These are phyloP conservation scores for Antennarius striatus DNA, from an alignment of 2,113 vertebrate species.

Conservation along the genomic window DNA sequence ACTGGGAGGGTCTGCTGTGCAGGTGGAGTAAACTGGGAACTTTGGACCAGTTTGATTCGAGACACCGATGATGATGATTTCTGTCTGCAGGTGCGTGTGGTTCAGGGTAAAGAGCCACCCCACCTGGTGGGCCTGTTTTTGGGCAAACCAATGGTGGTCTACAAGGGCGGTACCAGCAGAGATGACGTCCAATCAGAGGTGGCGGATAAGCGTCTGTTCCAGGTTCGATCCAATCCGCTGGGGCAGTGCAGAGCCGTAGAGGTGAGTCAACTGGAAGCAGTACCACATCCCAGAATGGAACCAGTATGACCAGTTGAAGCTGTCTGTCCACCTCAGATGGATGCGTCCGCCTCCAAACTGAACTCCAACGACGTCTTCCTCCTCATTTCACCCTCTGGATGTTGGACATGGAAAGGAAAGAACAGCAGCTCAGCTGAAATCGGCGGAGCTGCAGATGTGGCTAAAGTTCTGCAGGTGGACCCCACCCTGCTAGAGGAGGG, in stretches of 20 bases:
- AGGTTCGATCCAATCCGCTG: slow-evolving; percentile 85
- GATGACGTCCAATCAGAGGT: slow-evolving; percentile 79
- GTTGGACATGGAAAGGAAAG: slow-evolving; percentile 86
- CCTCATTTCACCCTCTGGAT: slow-evolving; percentile 80
- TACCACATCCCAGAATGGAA: neutral
- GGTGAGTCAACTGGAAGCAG: slow-evolving; percentile 69
- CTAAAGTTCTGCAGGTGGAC: slow-evolving; percentile 75
- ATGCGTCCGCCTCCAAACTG: slow-evolving; percentile 79
- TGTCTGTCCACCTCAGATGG: slow-evolving; percentile 72
- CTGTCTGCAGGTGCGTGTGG: slow-evolving; percentile 82
- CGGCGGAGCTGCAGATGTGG: slow-evolving; percentile 79
- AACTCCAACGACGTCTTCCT: slow-evolving; percentile 90
- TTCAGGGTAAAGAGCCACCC: slow-evolving; percentile 89
- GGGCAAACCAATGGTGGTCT: slow-evolving; percentile 85
- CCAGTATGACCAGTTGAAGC: neutral
- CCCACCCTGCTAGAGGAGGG: slow-evolving; percentile 83
- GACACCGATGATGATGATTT: neutral
- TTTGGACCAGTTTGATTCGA: neutral
- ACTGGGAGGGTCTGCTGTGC: slow-evolving; percentile 85
- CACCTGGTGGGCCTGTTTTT: slow-evolving; percentile 91
- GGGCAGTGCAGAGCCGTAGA: slow-evolving; percentile 86
- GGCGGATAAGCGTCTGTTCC: slow-evolving; percentile 84
- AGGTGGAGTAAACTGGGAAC: slow-evolving; percentile 69
- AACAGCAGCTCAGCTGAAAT: slow-evolving; percentile 81
- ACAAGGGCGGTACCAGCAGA: slow-evolving; percentile 89